Evolutionary conservation across 2,888 invertebrate species (phyloP), one percentile per base, ranked within the genome.

Genomic region (Oegoconia quadripuncta): DNA sequence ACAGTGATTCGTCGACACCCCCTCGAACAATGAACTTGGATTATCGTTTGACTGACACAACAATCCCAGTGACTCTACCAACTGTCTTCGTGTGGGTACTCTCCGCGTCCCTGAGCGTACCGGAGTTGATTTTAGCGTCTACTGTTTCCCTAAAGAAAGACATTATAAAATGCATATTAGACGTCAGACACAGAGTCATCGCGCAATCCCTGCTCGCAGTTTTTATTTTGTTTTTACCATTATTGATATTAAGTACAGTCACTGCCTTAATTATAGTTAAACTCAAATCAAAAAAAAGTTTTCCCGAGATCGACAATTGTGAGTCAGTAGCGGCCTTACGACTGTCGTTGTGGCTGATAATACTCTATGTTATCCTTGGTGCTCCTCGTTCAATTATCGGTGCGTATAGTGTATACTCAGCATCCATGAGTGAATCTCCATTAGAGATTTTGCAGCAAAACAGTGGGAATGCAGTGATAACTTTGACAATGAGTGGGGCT

Each of bases 31-130:
- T 90, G 68, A 88, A 86, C 35, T 78, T 90, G 6, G 89, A 90
- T 57, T 90, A 90, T 51, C 66, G 87, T 31, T 66, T 82, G 42
- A 62, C 75, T 18, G 76, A 80, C 43, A 75, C 67, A 2, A 66
- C 58, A 45, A 69, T 91, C 23, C 82, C 89, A 9, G 84, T 90
- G 16, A 63, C 84, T 23, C 77, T 88, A 32, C 91, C 91, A 1
- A 76, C 84, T 15, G 57, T 89, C 38, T 87, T 90, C 48, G 81
- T 91, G 32, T 91, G 91, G 91, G 76, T 90, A 45, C 60, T 90
- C 32, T 82, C 90, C 22, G 62, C 86, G 28, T 91, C 91, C 1
- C 63, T 91, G 22, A 90, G 91, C 60, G 79, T 91, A 32, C 91
- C 91, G 7, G 89, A 89, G 52, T 90, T 89, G 61, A 77, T 83